phyloP scores from a whole-genome alignment of 2,797 vertebrate species.

The Karalla daura region DNA sequence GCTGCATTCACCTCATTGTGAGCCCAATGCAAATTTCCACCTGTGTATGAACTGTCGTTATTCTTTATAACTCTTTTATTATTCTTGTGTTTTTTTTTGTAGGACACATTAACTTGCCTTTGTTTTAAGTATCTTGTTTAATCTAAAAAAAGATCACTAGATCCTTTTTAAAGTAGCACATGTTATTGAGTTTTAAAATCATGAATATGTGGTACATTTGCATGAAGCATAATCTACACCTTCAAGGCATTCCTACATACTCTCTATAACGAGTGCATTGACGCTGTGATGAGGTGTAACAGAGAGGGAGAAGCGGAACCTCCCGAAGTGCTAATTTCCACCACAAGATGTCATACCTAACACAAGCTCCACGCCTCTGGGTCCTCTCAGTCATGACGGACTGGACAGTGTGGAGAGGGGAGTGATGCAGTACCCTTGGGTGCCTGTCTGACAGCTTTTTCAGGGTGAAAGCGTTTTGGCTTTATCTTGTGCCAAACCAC shows the following conservation, averaged over 20 bases:
- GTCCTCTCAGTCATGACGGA: constrained; percentile 34
- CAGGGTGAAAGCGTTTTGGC: constrained; percentile 46
- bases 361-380: constrained; percentile 42
- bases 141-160: not conserved
- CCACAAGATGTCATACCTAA: constrained; percentile 80
- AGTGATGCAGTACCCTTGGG: constrained; percentile 60
- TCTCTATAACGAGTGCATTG: not conserved
- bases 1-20: too few relatives aligned
- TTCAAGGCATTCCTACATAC: not conserved
- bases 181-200: too few relatives aligned
- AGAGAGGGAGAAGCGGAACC: accelerated
- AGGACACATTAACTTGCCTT: too few relatives aligned
- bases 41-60: too few relatives aligned
- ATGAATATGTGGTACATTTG: not conserved
- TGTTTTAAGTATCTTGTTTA: too few relatives aligned
- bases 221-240: not conserved
- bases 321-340: constrained; percentile 41
- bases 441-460: constrained; percentile 43
- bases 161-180: not conserved
- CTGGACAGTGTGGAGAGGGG: constrained; percentile 34
- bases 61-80: too few relatives aligned
- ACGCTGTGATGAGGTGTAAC: not conserved
- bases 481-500: constrained; percentile 61
- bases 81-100: not conserved
- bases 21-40: too few relatives aligned